Evolutionary conservation across 2,888 invertebrate species (phyloP).

Genomic region (Neelides folsomi): DNA sequence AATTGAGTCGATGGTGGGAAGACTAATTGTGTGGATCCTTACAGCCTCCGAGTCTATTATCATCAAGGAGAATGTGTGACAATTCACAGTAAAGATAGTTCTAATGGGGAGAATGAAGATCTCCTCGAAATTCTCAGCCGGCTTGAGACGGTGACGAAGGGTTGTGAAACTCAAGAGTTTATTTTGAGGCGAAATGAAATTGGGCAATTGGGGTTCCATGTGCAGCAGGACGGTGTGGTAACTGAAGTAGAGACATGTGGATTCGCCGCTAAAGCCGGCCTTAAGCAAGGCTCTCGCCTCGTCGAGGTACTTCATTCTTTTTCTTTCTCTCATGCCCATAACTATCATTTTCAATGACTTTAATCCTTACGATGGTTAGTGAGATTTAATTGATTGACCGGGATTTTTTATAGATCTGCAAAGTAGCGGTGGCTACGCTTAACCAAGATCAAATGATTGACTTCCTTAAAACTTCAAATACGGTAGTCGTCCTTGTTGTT

Average conservation of each 20-base stretch:
- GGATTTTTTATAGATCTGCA: constrained; percentile 48
- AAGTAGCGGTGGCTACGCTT: constrained; percentile 74
- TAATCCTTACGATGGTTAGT: neutral
- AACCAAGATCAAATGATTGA: constrained; percentile 88
- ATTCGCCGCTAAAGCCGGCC: constrained; percentile 64
- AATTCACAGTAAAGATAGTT: constrained; percentile 56
- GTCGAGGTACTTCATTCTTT: constrained; percentile 51
- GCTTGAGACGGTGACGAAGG: constrained; percentile 61
- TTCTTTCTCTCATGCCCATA: neutral
- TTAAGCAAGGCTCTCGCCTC: constrained; percentile 73
- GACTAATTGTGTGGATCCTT: constrained; percentile 11
- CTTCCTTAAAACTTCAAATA: constrained; percentile 71
- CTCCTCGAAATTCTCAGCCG: constrained; percentile 65
- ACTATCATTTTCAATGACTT: neutral
- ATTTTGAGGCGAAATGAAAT: constrained; percentile 64
- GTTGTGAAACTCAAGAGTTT: constrained; percentile 63
- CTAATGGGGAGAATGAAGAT: constrained; percentile 52
- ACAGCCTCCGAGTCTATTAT: constrained; percentile 67
- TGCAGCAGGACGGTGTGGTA: constrained; percentile 84
- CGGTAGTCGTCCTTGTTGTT: constrained; percentile 69
- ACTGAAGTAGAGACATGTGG: constrained; percentile 74
- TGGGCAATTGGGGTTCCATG: constrained; percentile 77
- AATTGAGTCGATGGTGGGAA: neutral
- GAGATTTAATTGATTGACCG: neutral
- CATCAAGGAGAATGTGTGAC: constrained; percentile 88